Conservation (phyloP, 1,140 invertebrate genomes). For the Drosophila tani region DNA sequence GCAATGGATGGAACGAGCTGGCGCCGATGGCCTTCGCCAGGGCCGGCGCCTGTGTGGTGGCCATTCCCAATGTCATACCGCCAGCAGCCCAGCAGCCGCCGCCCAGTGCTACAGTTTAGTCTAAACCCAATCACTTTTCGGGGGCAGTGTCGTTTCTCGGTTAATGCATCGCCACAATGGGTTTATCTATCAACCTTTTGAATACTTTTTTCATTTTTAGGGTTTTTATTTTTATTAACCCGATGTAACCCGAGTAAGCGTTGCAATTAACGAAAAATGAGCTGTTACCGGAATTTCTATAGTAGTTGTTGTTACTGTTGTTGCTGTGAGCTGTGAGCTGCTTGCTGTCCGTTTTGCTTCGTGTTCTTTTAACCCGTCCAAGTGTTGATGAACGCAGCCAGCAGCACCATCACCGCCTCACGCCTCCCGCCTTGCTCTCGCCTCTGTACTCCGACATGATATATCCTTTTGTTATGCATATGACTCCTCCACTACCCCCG, state of each 20-base stretch:
- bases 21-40: conserved; percentile 91
- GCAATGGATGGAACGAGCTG: conserved; percentile 93
- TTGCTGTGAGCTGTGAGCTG: conserved; percentile 60
- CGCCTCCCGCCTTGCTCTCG: conserved; percentile 28
- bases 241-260: neutral
- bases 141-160: conserved; percentile 32
- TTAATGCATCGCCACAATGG: conserved; percentile 3
- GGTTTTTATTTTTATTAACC: neutral
- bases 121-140: conserved; percentile 36
- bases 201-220: neutral
- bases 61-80: conserved; percentile 86
- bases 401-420: conserved; percentile 32
- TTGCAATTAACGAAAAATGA: conserved; percentile 11
- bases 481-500: neutral
- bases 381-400: conserved; percentile 22
- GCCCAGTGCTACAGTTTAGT: conserved; percentile 84
- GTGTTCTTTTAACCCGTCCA: conserved; percentile 36
- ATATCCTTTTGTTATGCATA: conserved; percentile 18
- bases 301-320: conserved; percentile 53
- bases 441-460: conserved; percentile 32
- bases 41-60: conserved; percentile 94
- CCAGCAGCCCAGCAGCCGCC: conserved; percentile 71
- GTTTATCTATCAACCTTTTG: neutral
- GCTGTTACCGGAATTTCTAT: conserved; percentile 26
- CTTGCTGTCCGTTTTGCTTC: conserved; percentile 41